Conservation (phyloP, 1,140 invertebrate species). For the Ceratosolen fusciceps region DNA sequence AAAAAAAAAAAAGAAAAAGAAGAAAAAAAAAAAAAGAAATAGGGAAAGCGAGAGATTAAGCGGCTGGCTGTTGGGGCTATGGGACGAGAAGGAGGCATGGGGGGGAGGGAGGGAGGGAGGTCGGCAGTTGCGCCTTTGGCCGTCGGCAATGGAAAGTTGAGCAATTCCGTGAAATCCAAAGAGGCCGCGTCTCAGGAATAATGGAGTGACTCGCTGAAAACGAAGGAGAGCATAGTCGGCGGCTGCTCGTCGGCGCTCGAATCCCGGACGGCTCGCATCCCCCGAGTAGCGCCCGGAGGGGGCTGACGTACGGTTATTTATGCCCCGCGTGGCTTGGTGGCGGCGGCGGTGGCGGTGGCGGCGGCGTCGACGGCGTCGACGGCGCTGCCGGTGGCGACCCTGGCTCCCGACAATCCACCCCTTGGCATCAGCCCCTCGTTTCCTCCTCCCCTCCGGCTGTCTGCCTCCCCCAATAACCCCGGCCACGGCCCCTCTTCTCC, state of each 20-base stretch:
- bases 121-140: neutral
- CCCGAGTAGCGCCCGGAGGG: constrained; percentile 33
- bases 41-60: neutral
- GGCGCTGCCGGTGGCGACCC: no score
- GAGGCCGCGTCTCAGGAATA: constrained; percentile 6
- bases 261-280: constrained; percentile 36
- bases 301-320: constrained; percentile 51
- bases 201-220: constrained; percentile 38
- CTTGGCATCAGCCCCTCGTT: constrained; percentile 9
- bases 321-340: constrained; percentile 44
- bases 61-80: neutral
- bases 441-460: neutral
- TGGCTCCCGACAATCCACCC: constrained; percentile 43
- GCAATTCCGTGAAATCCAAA: constrained; percentile 36
- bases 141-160: constrained; percentile 21
- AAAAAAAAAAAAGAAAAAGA: neutral
- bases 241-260: constrained; percentile 32
- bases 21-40: neutral
- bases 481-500: neutral
- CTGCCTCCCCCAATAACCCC: neutral
- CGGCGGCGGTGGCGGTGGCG: no score
- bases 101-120: no score
- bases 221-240: constrained; percentile 11
- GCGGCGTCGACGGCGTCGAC: no score
- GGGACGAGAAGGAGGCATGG: no score